Evolutionary conservation across 2,797 vertebrate genomes (phyloP), one percentile per base, ranked within the genome.

Genomic region (Botia almorhae): DNA sequence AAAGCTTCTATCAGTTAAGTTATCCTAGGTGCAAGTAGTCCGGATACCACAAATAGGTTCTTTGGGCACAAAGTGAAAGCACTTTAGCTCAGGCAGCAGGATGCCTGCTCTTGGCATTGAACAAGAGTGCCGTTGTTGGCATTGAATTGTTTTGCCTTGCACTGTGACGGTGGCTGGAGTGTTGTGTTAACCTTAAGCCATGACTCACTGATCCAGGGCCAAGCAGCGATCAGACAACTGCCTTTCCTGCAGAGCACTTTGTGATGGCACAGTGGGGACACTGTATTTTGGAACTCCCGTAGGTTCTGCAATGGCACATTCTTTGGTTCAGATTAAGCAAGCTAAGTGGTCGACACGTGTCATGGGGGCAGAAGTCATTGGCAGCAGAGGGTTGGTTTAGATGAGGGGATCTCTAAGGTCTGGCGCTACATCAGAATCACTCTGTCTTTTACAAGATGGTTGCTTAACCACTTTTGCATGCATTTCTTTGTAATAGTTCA

Each of bases 391-490:
- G 58, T 64, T 63, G 33, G 70, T 69, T 78, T 29, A 75, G 29
- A 69, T 39, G 39, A 69, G 23, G 61, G 55, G 39, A 50, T 23
- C 53, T 81, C 36, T 43, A 65, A 81, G 64, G 13, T 53, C 69
- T 82, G 81, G 76, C 81, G n/a, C 50, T 43, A 56, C 72, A 55
- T 79, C 71, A 83, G 21, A 74, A 83, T 58, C 36, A 10, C 72
- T 58, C 63, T 29, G 64, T 74, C 60, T 78, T 60, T 83, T 69
- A 83, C 58, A 83, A 79, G 81, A 83, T 79, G 56, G 71, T 70
- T 56, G 56, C 43, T 70, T 65, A 79, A 80, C 71, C 76, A 19
- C 65, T 74, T 79, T 65, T 82, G 76, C 39, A 43, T 55, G 36
- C 7, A 21, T 82, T 53, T 79, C 17, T 69, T 61, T 39, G 46